Evolutionary conservation across 2,888 invertebrate species (phyloP).

Genomic region (Apodemia hepburni): DNA sequence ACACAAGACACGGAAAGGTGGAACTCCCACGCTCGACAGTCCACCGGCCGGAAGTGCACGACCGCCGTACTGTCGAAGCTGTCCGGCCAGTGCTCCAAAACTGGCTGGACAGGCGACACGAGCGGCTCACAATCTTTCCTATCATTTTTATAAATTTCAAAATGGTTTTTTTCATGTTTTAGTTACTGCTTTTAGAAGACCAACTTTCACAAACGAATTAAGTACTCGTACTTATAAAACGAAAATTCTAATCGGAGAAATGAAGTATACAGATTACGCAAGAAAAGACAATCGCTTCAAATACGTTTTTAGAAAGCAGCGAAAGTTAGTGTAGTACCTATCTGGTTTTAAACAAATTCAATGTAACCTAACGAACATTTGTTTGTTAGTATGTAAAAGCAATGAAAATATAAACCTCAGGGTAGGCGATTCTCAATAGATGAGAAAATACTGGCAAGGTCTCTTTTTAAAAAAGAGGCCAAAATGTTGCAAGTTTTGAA

Average conservation of each 20-base stretch:
- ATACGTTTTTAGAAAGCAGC: conserved; percentile 15
- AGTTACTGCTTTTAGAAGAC: neutral
- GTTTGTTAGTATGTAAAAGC: conserved; percentile 15
- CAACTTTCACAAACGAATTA: neutral
- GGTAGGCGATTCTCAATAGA: too few relatives aligned
- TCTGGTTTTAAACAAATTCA: conserved; percentile 12
- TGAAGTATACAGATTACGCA: conserved; percentile 13
- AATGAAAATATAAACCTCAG: too few relatives aligned
- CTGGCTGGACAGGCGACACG: too few relatives aligned
- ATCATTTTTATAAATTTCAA: too few relatives aligned
- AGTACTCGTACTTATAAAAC: neutral
- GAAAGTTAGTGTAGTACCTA: conserved; percentile 5
- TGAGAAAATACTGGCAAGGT: conserved; percentile 21
- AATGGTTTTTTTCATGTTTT: neutral
- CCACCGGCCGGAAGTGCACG: too few relatives aligned
- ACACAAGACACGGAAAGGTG: too few relatives aligned
- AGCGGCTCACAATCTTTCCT: too few relatives aligned
- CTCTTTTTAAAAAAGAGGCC: conserved; percentile 27
- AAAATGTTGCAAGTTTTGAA: conserved; percentile 27
- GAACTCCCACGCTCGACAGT: too few relatives aligned
- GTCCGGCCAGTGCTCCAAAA: too few relatives aligned
- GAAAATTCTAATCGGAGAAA: neutral
- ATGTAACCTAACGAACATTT: conserved; percentile 16
- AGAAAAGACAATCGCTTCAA: conserved; percentile 9
- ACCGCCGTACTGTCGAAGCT: too few relatives aligned